Base-by-base conservation (phyloP, 2,888 invertebrate genomes). In the Drosophila tripunctata region DNA sequence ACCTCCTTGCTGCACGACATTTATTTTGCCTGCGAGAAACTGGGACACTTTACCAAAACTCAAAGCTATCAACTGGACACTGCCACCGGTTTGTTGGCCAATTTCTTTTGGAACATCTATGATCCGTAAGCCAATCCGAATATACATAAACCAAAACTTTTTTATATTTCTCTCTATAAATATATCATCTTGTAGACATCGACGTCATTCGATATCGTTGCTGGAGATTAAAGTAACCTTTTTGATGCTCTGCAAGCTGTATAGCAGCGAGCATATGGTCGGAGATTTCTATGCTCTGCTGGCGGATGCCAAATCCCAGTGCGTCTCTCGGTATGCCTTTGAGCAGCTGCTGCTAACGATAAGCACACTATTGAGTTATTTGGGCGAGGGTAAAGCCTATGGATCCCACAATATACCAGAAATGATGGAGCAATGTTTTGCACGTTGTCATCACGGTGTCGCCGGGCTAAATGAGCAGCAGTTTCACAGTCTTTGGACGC, bases 61-160 rank as follows among this genome's bases (percentile, higher is more conserved):
- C 45, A 63, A 4, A 58, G 70, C 15, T 90, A 85, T 67, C 70
- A 90, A n/a, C 57, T 91, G 47, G 89, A 90, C 31, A 72, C 71
- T 1, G 83, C 89, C 2, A 89, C 90, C 0, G 69, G 81, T 0
- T 75, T 91, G 2, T 58, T 91, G 30, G 71, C 89, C 2, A 91
- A 90, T 65, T 91, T 91, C 63, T 89, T 91, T 60, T 91, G 91
- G 91, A 90, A 90, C 44, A 76, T 91, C 40, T 91, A 89, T 69
- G 91, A 91, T 83, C 90, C 91, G 90, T 91, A 82, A 67, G 89
- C 10, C 3, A 4, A 14, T 31, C 7, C 35, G 2, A 30, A 30
- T 10, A 7, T 8, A 30, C 2, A 30, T 2, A 7, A 30, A 30
- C 3, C 30, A 6, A 30, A 10, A 41, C 2, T 1, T 21, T 0